Conservation (phyloP, 1,140 invertebrate species). For the Penaeus indicus region DNA sequence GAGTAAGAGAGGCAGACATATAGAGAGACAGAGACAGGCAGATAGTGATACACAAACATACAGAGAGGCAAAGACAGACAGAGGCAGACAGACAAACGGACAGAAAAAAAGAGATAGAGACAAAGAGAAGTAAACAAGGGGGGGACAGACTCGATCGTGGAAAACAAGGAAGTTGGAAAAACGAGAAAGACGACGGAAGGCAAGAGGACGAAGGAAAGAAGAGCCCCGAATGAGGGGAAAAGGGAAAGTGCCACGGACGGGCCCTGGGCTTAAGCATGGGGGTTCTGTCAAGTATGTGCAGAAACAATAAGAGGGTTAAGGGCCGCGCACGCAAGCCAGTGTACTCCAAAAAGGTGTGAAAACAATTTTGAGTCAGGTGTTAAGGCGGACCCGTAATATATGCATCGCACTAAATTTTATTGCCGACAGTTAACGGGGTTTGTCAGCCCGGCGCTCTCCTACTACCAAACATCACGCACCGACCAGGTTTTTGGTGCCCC, state of each 20-base stretch:
- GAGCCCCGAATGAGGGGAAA: too few relatives aligned
- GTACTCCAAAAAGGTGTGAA: constrained; percentile 34
- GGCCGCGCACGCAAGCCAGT: not conserved
- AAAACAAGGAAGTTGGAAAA: not conserved
- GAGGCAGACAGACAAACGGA: constrained; percentile 1
- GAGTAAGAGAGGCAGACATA: too few relatives aligned
- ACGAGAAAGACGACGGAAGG: too few relatives aligned
- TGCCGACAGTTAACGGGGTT: constrained; percentile 53
- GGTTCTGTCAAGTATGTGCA: too few relatives aligned
- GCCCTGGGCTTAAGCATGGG: too few relatives aligned
- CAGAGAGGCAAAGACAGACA: not conserved
- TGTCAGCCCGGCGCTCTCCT: constrained; percentile 32
- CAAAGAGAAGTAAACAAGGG: not conserved
- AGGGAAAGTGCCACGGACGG: too few relatives aligned
- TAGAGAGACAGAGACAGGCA: too few relatives aligned
- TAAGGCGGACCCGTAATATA: constrained; percentile 11
- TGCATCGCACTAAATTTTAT: constrained; percentile 46
- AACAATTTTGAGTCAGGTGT: constrained; percentile 24
- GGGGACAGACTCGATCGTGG: not conserved
- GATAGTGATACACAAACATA: too few relatives aligned
- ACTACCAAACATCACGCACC: too few relatives aligned
- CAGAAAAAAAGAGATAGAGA: constrained; percentile 7
- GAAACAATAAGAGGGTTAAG: not conserved
- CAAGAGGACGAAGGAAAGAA: too few relatives aligned
- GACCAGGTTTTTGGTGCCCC: not conserved